These are phyloP conservation scores for Ormyrus pomaceus DNA, from an alignment of 2,888 invertebrate genomes.

Conservation along the genomic window DNA sequence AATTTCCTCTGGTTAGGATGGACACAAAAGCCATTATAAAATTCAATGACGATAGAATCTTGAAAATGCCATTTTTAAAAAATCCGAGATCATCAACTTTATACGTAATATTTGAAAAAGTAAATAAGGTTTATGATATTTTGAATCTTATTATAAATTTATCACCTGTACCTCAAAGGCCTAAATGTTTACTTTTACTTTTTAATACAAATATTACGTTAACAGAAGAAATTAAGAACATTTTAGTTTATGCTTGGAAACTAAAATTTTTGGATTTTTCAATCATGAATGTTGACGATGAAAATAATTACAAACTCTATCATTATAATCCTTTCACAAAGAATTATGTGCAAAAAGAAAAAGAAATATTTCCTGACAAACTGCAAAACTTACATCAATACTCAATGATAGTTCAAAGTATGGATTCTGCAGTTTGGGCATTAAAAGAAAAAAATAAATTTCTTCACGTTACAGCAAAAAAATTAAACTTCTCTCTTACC, in stretches of 20 bases:
- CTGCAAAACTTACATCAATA: neutral
- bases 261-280: neutral
- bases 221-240: neutral
- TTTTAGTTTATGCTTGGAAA: neutral
- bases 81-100: too few relatives aligned
- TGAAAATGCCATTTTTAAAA: too few relatives aligned
- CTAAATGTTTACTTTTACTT: neutral
- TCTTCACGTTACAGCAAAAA: neutral
- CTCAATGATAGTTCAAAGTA: neutral
- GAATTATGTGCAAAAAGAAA: neutral
- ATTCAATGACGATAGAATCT: too few relatives aligned
- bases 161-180: neutral
- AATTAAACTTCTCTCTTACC: constrained; percentile 2
- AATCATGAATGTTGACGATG: neutral
- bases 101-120: neutral
- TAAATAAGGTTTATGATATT: neutral
- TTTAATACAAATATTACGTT: neutral
- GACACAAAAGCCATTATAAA: too few relatives aligned
- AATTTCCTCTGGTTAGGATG: too few relatives aligned
- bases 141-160: neutral
- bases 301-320: neutral
- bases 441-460: neutral
- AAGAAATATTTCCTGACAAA: neutral
- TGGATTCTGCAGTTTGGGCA: neutral
- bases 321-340: neutral